These are phyloP conservation scores for Palythoa heliodiscus DNA, from an alignment of 92 coral and sea anemone species.

Conservation along the genomic window DNA sequence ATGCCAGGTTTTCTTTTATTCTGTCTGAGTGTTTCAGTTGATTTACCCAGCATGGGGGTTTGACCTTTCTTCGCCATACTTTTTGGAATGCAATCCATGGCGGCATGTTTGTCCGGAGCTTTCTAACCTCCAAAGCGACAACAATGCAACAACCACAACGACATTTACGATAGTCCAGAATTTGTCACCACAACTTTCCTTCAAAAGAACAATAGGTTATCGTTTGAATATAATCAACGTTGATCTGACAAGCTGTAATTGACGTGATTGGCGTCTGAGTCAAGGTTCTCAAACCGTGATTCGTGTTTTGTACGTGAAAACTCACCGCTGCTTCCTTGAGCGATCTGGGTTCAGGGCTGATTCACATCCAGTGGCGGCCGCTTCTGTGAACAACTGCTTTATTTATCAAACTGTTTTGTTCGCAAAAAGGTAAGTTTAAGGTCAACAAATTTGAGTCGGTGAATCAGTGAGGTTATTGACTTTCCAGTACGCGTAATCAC, in stretches of 20 bases:
- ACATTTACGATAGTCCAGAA: slow-evolving; percentile 26
- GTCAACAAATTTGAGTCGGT: neutral
- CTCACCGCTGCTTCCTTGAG: slow-evolving; percentile 2
- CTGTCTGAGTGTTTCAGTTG: slow-evolving; percentile 16
- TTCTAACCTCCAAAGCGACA: neutral
- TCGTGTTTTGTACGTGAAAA: slow-evolving; percentile 32
- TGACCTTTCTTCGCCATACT: slow-evolving; percentile 32
- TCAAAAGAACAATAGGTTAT: slow-evolving; percentile 73
- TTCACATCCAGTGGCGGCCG: neutral
- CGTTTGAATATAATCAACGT: slow-evolving; percentile 68
- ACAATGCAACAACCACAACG: neutral
- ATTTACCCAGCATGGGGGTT: slow-evolving; percentile 38
- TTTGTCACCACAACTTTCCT: slow-evolving; percentile 8
- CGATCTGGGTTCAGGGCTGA: slow-evolving; percentile 16
- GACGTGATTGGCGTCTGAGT: slow-evolving; percentile 82
- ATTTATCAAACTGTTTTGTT: neutral
- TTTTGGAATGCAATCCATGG: slow-evolving; percentile 29
- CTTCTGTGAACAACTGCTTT: neutral
- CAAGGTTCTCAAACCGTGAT: slow-evolving; percentile 39
- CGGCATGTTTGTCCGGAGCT: slow-evolving; percentile 16
- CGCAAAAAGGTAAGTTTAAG: slow-evolving; percentile 21
- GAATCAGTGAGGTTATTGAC: neutral
- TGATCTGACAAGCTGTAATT: slow-evolving; percentile 79
- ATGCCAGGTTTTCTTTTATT: neutral
- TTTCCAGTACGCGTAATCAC: neutral